These are phyloP conservation scores for Drosophila novamexicana DNA, from an alignment of 1,140 invertebrate species.

Conservation along the genomic window DNA sequence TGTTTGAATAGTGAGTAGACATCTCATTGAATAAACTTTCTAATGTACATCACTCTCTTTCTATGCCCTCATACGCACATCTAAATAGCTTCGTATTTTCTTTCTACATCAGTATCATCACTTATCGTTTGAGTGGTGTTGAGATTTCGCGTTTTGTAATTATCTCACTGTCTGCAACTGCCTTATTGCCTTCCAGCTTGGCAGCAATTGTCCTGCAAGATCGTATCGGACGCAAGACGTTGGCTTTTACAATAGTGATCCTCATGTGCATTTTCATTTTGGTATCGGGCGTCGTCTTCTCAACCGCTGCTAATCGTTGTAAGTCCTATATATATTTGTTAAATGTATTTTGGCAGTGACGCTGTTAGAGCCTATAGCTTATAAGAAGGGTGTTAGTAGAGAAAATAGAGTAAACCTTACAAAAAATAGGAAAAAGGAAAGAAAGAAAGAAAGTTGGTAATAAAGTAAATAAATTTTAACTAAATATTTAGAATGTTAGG, in stretches of 20 bases:
- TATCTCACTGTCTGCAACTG: constrained; percentile 86
- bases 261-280: constrained; percentile 86
- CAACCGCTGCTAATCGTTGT: constrained; percentile 49
- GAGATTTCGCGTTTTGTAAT: constrained; percentile 86
- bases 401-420: too few relatives aligned
- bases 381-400: too few relatives aligned
- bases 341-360: too few relatives aligned
- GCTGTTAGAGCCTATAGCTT: too few relatives aligned
- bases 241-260: constrained; percentile 86
- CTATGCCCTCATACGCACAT: constrained; percentile 14
- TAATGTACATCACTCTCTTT: background rate
- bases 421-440: too few relatives aligned
- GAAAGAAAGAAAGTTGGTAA: too few relatives aligned
- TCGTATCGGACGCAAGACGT: constrained; percentile 86
- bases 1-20: too few relatives aligned
- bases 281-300: constrained; percentile 66
- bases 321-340: constrained; percentile 13
- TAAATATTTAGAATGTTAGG: too few relatives aligned
- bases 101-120: constrained; percentile 87
- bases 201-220: constrained; percentile 86
- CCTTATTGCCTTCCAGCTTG: constrained; percentile 86
- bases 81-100: constrained; percentile 86
- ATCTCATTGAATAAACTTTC: too few relatives aligned
- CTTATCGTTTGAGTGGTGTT: constrained; percentile 86
- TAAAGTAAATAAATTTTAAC: too few relatives aligned